Evolutionary conservation across 2,797 vertebrate genomes (phyloP).

Genomic region (Enteromius mattozi): DNA sequence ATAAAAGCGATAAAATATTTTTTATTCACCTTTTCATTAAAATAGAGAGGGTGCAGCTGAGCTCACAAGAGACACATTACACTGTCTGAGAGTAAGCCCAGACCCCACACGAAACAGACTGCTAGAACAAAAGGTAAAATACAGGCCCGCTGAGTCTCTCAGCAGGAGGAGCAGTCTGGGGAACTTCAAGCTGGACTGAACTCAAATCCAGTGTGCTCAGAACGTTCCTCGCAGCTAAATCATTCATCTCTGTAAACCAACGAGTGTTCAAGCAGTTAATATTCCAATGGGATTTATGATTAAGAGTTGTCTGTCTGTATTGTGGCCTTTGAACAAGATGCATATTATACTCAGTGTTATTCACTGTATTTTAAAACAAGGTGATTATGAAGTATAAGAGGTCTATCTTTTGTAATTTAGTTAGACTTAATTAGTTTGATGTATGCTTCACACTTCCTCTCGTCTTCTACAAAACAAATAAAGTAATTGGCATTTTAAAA

Average conservation of each 20-base stretch:
- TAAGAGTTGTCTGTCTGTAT: neutral
- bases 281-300: neutral
- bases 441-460: neutral
- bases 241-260: constrained; percentile 7
- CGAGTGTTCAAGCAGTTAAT: neutral
- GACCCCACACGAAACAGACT: constrained; percentile 4
- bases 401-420: neutral
- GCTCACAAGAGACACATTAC: constrained; percentile 4
- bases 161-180: constrained; percentile 20
- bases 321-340: neutral
- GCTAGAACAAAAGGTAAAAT: constrained; percentile 19
- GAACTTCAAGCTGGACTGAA: constrained; percentile 9
- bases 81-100: constrained; percentile 3
- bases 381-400: neutral
- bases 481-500: neutral
- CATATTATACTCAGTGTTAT: neutral
- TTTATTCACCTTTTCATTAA: constrained; percentile 24
- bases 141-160: neutral
- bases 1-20: neutral
- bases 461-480: neutral
- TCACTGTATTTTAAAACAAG: neutral
- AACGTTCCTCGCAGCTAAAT: constrained; percentile 3
- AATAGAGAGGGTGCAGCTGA: constrained; percentile 3
- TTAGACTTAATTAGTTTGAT: neutral
- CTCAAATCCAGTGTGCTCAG: constrained; percentile 17